phyloP scores from a whole-genome alignment of 2,113 vertebrate genomes.

The Phyllostomus discolor region DNA sequence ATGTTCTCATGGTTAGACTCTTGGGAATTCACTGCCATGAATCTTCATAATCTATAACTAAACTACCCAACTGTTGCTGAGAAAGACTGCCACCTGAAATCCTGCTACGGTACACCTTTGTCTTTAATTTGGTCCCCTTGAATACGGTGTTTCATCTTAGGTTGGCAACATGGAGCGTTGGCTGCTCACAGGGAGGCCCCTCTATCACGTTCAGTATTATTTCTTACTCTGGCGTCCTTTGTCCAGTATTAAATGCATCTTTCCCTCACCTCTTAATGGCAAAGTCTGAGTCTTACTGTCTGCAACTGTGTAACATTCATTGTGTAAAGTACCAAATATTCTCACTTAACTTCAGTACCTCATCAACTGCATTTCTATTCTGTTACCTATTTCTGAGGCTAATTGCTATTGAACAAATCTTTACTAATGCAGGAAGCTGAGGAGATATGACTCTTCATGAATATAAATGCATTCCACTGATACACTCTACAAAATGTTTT shows the following conservation, averaged over 20 bases:
- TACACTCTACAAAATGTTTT: neutral
- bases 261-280: neutral
- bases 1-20: neutral
- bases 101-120: neutral
- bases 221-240: neutral
- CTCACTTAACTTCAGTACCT: neutral
- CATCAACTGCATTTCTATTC: neutral
- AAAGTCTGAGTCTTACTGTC: neutral
- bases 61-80: neutral
- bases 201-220: neutral
- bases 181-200: neutral
- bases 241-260: neutral
- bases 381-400: neutral
- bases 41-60: neutral
- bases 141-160: neutral
- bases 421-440: constrained; percentile 24
- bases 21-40: neutral
- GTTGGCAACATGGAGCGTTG: neutral
- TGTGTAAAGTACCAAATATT: neutral
- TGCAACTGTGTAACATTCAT: neutral
- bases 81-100: neutral
- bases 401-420: constrained; percentile 36
- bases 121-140: neutral
- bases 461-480: neutral
- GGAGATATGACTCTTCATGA: neutral